Base-by-base conservation (phyloP, 2,797 vertebrate genomes). In the Eulemur rubriventer region DNA sequence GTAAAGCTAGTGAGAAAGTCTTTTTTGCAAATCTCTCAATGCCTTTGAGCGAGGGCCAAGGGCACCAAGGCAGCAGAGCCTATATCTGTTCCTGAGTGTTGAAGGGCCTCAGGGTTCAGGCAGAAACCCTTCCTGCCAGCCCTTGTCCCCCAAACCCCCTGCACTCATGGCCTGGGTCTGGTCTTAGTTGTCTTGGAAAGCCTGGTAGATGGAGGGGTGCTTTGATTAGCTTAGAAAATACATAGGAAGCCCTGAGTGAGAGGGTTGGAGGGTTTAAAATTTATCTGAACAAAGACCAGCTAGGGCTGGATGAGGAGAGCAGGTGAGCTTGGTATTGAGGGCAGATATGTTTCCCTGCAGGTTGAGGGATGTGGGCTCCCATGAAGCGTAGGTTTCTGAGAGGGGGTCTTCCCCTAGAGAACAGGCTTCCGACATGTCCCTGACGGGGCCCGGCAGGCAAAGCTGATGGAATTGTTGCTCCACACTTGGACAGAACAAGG, bases 401-500 rank as follows among this genome's bases (percentile, higher is more conserved):
- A 41, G 24, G 33, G 41, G 24, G 0, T 48, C 70, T 61, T 17
- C 30, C 46, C 35, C 48, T 41, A 80, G 46, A 50, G 48, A 92
- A 26, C 38, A 72, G 79, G 48, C 61, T 35, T 94, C 69, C 85
- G n/a, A 81, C 26, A 18, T 88, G 50, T 2, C 43, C 72, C 67
- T 69, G 14, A 82, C 91, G 76, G 67, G 67, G 55, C 59, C 48
- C n/a, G 52, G 52, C 22, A 57, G 67, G 78, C 41, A 87, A 94
- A 95, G 26, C 26, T 48, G 52, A 52, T 61, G 13, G 65, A 93
- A 80, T 59, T 65, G 20, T 92, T 96, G 90, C 59, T 91, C 48
- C 75, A 35, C 93, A 26, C 84, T 86, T 79, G 84, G 63, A 48
- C 26, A 79, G 33, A 92, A 63, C 75, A 73, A 87, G 50, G 52